Evolutionary conservation across 2,888 invertebrate species (phyloP).

Genomic region (Papilio elwesi): DNA sequence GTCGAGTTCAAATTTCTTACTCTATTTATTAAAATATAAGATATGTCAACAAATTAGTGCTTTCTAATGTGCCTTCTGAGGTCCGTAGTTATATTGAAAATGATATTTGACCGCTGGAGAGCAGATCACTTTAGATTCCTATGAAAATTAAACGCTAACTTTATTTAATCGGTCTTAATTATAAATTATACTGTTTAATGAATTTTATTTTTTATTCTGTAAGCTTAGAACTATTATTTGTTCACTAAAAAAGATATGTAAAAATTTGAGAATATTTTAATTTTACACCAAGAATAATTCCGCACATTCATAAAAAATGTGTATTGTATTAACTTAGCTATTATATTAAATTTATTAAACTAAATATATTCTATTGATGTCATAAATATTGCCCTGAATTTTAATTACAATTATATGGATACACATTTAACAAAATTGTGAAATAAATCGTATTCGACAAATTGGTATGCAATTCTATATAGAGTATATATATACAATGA

Average conservation of each 20-base stretch:
- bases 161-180: background rate
- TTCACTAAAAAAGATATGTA: background rate
- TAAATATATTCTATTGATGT: too few species aligned
- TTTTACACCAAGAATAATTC: background rate
- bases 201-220: background rate
- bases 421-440: too few species aligned
- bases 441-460: constrained; percentile 18
- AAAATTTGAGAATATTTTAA: background rate
- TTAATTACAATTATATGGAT: too few species aligned
- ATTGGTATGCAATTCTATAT: constrained; percentile 44
- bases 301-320: background rate
- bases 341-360: background rate
- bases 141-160: background rate
- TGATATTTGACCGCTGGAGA: constrained; percentile 47
- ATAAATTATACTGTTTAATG: background rate
- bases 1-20: constrained; percentile 19
- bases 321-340: background rate
- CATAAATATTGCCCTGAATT: too few species aligned
- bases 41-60: constrained; percentile 55
- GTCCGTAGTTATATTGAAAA: constrained; percentile 62
- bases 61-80: constrained; percentile 73
- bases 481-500: constrained; percentile 51
- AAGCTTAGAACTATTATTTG: background rate
- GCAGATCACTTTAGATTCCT: background rate
- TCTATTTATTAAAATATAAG: constrained; percentile 35